Conservation (phyloP, 2,888 invertebrate species). For the Beris chalybata region DNA sequence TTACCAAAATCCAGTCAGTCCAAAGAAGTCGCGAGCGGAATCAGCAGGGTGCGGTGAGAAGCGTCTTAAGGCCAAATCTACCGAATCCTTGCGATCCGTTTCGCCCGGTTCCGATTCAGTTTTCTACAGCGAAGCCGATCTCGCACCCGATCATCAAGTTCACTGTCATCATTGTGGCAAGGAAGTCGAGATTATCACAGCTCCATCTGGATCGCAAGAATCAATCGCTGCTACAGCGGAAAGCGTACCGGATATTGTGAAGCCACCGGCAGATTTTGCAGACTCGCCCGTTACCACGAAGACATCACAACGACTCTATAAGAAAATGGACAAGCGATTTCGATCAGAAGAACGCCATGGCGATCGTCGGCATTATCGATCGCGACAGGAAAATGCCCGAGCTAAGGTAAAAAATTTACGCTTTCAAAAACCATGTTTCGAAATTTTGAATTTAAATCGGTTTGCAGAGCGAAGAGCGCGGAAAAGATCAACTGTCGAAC, state of each 20-base stretch:
- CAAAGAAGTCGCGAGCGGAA: constrained; percentile 43
- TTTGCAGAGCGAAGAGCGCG: constrained; percentile 69
- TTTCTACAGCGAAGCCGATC: constrained; percentile 79
- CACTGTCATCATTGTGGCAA: constrained; percentile 84
- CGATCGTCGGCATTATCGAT: constrained; percentile 66
- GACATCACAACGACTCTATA: constrained; percentile 64
- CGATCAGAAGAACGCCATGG: constrained; percentile 74
- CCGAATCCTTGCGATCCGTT: constrained; percentile 84
- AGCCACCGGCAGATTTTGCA: constrained; percentile 86
- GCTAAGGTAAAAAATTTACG: constrained; percentile 65
- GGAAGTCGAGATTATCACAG: constrained; percentile 69
- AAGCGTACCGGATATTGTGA: constrained; percentile 69
- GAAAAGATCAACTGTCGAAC: constrained; percentile 69
- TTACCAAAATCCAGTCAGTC: constrained; percentile 53
- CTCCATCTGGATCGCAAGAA: constrained; percentile 54
- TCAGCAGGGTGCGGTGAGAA: constrained; percentile 59
- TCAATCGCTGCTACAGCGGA: constrained; percentile 56
- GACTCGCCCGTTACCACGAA: constrained; percentile 73
- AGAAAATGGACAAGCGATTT: constrained; percentile 76
- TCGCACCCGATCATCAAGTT: constrained; percentile 59
- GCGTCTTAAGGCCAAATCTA: constrained; percentile 77
- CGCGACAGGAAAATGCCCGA: constrained; percentile 69
- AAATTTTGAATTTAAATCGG: constrained; percentile 3
- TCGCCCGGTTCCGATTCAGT: constrained; percentile 90
- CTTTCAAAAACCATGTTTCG: constrained; percentile 6